Evolutionary conservation across 2,113 vertebrate genomes (phyloP), one percentile per base, ranked within the genome.

Genomic region (Hydropotes inermis): DNA sequence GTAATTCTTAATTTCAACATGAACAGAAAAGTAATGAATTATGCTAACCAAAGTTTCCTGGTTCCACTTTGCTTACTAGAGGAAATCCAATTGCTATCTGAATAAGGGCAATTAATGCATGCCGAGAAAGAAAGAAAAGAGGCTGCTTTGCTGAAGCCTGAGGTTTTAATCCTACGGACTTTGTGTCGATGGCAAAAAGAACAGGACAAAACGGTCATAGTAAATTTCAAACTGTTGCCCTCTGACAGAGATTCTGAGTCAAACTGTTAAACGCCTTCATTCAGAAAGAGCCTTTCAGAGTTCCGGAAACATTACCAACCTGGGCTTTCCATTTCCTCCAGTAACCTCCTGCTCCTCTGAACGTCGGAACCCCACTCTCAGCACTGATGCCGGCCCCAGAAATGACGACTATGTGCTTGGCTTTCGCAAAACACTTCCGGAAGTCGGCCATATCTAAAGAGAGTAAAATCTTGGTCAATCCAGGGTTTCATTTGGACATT

Each of bases 291-390:
- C 15, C 10, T 17, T 3, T 50, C 0, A 33, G 1, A 1, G 10
- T 21, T 19, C 57, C 7, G 36, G 54, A 88, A 58, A 89, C 7
- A 12, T 52, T 7, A 96, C 98, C 6, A 58, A 99, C 99, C 99
- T 99, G 99, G 25, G 99, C 99, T 95, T 99, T 99, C 99, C 99
- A 99, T 96, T 99, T 99, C 50, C 99, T 99, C 99, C 99, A 99
- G 79, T 99, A 99, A 23, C 99, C 99, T 30, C 99, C 99, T 0
- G 99, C 98, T 76, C 99, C 99, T 97, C 99, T 98, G 99, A 99
- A 99, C 33, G 99, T 99, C 0, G 99, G 99, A 0, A 99, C 98
- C 0, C 99, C 99, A 0, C 99, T 99, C 98, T 99, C 99, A 0
- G 99, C 99, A 1, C 99, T 99, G 19, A 99, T 99, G 0, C 99